These are phyloP conservation scores for Alectoris magna DNA, from an alignment of 2,797 vertebrate genomes.

Conservation along the genomic window DNA sequence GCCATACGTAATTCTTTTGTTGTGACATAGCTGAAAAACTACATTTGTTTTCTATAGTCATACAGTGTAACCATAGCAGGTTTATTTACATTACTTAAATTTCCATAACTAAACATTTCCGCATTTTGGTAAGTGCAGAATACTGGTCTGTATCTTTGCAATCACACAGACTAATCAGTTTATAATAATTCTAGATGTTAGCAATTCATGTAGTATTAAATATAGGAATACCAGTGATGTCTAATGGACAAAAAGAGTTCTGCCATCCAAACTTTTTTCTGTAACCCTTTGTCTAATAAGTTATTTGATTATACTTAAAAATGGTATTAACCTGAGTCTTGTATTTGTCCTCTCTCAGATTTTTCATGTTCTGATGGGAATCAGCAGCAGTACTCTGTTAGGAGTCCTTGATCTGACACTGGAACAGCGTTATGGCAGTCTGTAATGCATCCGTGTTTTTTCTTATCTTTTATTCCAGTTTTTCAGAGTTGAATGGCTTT, in stretches of 20 bases:
- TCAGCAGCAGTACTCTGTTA: background rate
- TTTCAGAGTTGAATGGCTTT: background rate
- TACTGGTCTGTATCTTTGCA: background rate
- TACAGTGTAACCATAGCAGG: background rate
- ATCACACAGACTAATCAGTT: background rate
- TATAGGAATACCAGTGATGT: background rate
- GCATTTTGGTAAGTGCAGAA: background rate
- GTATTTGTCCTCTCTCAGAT: background rate
- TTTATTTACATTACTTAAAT: slow-evolving; percentile 10
- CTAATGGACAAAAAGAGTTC: background rate
- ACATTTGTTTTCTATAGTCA: background rate
- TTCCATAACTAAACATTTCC: background rate
- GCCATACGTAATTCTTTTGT: background rate
- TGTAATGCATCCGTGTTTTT: background rate
- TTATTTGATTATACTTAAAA: background rate
- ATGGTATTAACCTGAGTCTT: background rate
- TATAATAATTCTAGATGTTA: background rate
- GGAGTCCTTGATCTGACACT: background rate
- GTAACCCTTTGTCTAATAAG: background rate
- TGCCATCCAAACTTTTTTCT: background rate
- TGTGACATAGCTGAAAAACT: background rate
- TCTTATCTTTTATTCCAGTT: background rate
- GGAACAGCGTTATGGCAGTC: background rate
- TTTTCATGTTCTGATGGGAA: background rate
- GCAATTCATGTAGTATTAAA: background rate